phyloP scores from a whole-genome alignment of 2,888 invertebrate species.

The Epicampocera succincta region DNA sequence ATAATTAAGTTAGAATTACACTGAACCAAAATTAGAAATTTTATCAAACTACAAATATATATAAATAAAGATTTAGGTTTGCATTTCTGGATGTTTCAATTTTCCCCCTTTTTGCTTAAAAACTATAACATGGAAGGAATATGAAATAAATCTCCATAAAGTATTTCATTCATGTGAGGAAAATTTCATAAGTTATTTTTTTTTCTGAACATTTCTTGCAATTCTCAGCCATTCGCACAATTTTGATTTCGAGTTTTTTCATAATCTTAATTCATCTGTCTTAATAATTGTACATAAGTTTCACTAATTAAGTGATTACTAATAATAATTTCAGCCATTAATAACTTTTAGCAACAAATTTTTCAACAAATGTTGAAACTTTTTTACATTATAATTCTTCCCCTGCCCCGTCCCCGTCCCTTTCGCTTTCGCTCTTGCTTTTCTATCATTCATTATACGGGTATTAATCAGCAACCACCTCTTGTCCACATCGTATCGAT shows the following conservation, averaged over 20 bases:
- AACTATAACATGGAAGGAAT: too few species aligned
- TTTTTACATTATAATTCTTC: slow-evolving; percentile 33
- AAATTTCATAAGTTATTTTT: too few species aligned
- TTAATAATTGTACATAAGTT: slow-evolving; percentile 68
- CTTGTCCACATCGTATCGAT: slow-evolving; percentile 42
- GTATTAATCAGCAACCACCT: slow-evolving; percentile 66
- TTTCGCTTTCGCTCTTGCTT: slow-evolving; percentile 9
- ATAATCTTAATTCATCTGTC: slow-evolving; percentile 51
- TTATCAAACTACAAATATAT: too few species aligned
- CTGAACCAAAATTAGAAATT: too few species aligned
- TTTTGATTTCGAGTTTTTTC: not conserved
- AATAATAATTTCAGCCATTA: slow-evolving; percentile 68
- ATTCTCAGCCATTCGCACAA: slow-evolving; percentile 18
- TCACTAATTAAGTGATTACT: slow-evolving; percentile 69
- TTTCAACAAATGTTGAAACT: slow-evolving; percentile 50
- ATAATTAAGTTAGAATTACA: too few species aligned
- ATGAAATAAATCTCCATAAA: too few species aligned
- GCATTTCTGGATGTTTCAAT: too few species aligned
- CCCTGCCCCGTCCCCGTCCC: too few species aligned
- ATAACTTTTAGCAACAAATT: slow-evolving; percentile 61
- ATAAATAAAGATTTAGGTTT: too few species aligned
- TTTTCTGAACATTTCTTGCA: not conserved
- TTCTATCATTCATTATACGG: slow-evolving; percentile 44
- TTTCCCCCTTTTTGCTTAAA: too few species aligned
- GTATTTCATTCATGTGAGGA: too few species aligned